Evolutionary conservation across 2,797 vertebrate genomes (phyloP).

Genomic region (Lepilemur septentrionalis): DNA sequence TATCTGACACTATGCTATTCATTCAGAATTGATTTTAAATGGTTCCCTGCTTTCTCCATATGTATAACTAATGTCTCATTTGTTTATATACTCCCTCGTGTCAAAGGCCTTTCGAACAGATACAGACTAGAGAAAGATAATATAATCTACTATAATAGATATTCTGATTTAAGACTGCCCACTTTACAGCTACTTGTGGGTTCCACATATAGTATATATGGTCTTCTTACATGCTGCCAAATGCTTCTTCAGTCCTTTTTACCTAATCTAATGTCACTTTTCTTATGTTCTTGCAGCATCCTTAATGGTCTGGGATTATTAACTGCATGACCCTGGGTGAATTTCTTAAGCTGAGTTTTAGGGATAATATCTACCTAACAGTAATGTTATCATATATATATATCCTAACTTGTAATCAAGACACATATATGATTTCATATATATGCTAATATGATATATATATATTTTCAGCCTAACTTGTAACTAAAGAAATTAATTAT

Average conservation of each 20-base stretch:
- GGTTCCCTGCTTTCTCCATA: background rate
- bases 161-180: background rate
- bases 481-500: constrained; percentile 26
- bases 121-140: background rate
- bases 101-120: background rate
- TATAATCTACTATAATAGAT: background rate
- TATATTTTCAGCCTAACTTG: background rate
- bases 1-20: background rate
- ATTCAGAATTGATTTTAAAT: constrained; percentile 9
- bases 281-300: background rate
- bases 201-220: background rate
- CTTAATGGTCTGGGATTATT: background rate
- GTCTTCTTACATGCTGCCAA: background rate
- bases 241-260: background rate
- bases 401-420: background rate
- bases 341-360: constrained; percentile 12
- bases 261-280: background rate
- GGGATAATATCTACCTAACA: background rate
- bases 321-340: background rate
- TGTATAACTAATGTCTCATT: background rate
- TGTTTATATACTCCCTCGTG: background rate
- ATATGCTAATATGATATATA: background rate
- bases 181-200: background rate
- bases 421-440: background rate
- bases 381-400: background rate